Conservation (phyloP, 2,113 vertebrate genomes). For the Rhinogobius similis region DNA sequence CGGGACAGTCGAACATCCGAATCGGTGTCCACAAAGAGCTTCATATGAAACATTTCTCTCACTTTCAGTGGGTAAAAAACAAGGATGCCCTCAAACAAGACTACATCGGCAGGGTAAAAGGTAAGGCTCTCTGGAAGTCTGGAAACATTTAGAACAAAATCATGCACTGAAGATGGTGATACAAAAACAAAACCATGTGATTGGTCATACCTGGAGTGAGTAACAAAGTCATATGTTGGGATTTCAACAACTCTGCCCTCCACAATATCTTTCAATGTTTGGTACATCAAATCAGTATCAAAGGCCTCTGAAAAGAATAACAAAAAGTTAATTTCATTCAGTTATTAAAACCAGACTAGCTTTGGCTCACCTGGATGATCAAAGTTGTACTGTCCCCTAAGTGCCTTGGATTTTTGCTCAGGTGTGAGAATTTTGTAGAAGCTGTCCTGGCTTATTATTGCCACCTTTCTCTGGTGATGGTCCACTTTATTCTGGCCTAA, state of each 20-base stretch:
- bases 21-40: conserved; percentile 96
- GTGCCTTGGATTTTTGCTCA: conserved; percentile 90
- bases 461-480: conserved; percentile 89
- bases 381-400: conserved; percentile 97
- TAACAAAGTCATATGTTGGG: conserved; percentile 93
- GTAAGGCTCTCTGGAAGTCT: conserved; percentile 86
- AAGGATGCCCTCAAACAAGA: conserved; percentile 95
- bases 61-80: conserved; percentile 95
- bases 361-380: conserved; percentile 88
- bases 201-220: conserved; percentile 86
- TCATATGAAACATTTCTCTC: conserved; percentile 97
- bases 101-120: conserved; percentile 91
- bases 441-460: conserved; percentile 93
- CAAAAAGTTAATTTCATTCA: neutral
- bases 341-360: neutral
- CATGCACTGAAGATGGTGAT: neutral
- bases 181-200: neutral
- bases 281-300: conserved; percentile 92
- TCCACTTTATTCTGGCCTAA: conserved; percentile 96
- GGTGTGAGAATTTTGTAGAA: conserved; percentile 91
- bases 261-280: conserved; percentile 87
- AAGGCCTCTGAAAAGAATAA: conserved; percentile 86
- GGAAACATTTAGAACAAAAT: conserved; percentile 17
- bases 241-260: conserved; percentile 92
- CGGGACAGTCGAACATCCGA: conserved; percentile 92